These are phyloP conservation scores for Merluccius polli DNA, from an alignment of 2,797 vertebrate species.

Conservation along the genomic window DNA sequence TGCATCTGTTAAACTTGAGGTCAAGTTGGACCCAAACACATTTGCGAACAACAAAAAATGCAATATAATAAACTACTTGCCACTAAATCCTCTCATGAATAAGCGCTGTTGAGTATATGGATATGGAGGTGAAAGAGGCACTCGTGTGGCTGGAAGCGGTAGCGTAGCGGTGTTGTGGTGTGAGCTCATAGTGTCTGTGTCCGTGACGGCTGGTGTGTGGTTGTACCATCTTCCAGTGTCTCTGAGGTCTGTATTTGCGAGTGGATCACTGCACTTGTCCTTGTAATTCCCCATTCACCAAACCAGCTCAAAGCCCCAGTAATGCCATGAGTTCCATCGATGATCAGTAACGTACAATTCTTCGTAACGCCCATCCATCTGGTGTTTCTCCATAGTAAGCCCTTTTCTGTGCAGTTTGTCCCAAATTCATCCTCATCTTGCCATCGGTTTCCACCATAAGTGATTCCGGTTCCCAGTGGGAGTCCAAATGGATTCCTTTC, in stretches of 20 bases:
- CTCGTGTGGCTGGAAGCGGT: conserved; percentile 27
- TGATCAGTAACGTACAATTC: neutral
- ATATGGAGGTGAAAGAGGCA: neutral
- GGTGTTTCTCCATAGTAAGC: neutral
- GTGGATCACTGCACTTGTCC: conserved; percentile 35
- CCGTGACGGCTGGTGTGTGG: neutral
- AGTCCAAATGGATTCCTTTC: conserved; percentile 7
- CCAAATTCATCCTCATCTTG: neutral
- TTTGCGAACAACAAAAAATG: neutral
- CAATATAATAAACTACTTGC: neutral
- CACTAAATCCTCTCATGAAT: neutral
- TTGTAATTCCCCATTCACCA: neutral
- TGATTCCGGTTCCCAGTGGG: neutral
- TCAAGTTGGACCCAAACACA: neutral
- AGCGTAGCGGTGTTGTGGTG: conserved; percentile 35
- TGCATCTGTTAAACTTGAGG: neutral
- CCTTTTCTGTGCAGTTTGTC: neutral
- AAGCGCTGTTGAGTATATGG: neutral
- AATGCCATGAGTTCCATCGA: neutral
- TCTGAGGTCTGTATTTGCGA: conserved; percentile 33
- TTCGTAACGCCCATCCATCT: neutral
- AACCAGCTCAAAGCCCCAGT: neutral
- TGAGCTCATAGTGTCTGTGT: neutral
- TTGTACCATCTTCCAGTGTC: conserved; percentile 1
- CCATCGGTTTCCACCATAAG: neutral